Conservation (phyloP, 2,797 vertebrate species). For the Propithecus perrieri region DNA sequence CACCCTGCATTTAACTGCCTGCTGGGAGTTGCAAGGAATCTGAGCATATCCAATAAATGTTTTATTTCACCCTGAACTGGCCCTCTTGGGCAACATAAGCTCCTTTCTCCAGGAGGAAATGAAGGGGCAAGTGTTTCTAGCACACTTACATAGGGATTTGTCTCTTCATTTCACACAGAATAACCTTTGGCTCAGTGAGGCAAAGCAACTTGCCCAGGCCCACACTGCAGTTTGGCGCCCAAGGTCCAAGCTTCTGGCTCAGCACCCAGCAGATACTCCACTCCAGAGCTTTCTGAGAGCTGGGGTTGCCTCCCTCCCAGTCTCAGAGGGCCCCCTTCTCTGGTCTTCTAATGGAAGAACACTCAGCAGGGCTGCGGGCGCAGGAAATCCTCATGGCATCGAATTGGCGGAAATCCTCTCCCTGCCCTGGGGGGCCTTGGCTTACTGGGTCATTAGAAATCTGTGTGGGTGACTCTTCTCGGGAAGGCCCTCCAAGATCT, state of each 20-base stretch:
- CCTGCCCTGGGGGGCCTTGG: not conserved
- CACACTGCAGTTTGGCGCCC: not conserved
- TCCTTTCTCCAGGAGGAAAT: constrained; percentile 44
- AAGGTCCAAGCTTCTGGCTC: not conserved
- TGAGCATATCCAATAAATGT: constrained; percentile 37
- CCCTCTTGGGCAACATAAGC: constrained; percentile 33
- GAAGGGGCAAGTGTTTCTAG: not conserved
- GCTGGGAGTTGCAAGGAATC: constrained; percentile 35
- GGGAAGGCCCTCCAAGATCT: not conserved
- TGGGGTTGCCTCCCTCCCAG: not conserved
- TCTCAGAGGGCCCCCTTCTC: not conserved
- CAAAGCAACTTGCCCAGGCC: not conserved
- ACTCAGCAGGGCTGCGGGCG: not conserved
- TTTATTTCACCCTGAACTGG: constrained; percentile 25
- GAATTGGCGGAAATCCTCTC: not conserved
- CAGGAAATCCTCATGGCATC: not conserved
- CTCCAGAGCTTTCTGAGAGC: not conserved
- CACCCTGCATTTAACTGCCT: constrained; percentile 16
- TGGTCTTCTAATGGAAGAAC: not conserved
- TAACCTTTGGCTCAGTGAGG: constrained; percentile 1
- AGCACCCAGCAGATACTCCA: not conserved
- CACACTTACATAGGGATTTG: not conserved
- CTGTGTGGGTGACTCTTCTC: not conserved
- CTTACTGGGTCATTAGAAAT: not conserved
- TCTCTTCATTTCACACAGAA: not conserved